These are phyloP conservation scores for Eristalis intricaria DNA, from an alignment of 2,888 invertebrate species.

Conservation along the genomic window DNA sequence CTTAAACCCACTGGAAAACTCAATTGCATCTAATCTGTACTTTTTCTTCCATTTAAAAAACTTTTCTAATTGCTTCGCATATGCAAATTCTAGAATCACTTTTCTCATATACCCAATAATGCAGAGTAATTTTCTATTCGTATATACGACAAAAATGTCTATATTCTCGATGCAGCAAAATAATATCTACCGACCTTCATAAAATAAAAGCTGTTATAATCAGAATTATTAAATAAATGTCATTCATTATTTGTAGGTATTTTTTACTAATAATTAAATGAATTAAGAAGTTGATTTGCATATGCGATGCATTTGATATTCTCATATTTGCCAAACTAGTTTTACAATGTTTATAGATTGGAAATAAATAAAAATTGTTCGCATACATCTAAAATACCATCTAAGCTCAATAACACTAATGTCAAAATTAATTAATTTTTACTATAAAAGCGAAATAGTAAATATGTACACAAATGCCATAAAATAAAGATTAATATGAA, in stretches of 20 bases:
- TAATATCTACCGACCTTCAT: too few relatives aligned
- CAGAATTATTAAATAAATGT: too few relatives aligned
- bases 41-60: not conserved
- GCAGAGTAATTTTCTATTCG: too few relatives aligned
- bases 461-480: slow-evolving; percentile 57
- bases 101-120: not conserved
- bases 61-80: slow-evolving; percentile 2
- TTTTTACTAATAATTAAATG: not conserved
- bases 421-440: slow-evolving; percentile 23
- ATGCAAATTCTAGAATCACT: not conserved
- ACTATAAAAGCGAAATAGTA: slow-evolving; percentile 46
- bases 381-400: slow-evolving; percentile 51
- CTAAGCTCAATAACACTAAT: slow-evolving; percentile 47
- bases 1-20: not conserved
- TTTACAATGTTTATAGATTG: not conserved
- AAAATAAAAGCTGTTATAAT: too few relatives aligned
- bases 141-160: too few relatives aligned
- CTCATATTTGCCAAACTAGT: not conserved
- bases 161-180: too few relatives aligned
- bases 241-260: too few relatives aligned
- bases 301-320: not conserved
- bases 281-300: slow-evolving; percentile 15
- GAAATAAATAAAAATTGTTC: slow-evolving; percentile 6
- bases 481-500: slow-evolving; percentile 34
- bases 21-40: not conserved